These are phyloP conservation scores for Ia io DNA, from an alignment of 2,113 vertebrate species.

Conservation along the genomic window DNA sequence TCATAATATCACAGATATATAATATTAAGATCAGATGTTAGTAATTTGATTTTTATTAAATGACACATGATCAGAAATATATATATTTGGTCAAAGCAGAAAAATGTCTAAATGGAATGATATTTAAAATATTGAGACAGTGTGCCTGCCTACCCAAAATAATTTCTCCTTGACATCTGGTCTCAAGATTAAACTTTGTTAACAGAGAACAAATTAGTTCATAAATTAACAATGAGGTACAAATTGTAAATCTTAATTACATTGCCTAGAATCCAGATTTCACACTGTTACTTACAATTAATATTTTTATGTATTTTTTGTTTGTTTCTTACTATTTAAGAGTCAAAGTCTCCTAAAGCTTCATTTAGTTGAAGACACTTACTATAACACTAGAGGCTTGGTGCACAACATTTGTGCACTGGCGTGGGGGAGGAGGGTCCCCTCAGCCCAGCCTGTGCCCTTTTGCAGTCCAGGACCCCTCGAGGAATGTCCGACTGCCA, in stretches of 20 bases:
- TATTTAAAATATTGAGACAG: neutral
- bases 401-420: too few species aligned
- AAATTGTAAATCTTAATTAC: neutral
- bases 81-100: neutral
- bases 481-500: too few species aligned
- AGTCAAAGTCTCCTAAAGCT: neutral
- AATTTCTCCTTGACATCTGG: neutral
- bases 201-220: neutral
- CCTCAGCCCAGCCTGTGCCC: too few species aligned
- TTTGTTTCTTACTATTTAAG: neutral
- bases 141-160: neutral
- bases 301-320: neutral
- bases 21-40: neutral
- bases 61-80: neutral
- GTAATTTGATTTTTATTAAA: slow-evolving; percentile 25
- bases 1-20: neutral
- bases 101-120: neutral
- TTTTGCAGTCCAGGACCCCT: too few species aligned
- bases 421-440: too few species aligned
- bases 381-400: neutral
- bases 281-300: neutral
- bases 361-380: neutral
- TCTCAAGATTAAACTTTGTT: neutral
- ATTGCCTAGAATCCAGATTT: neutral
- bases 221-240: neutral